Conservation (phyloP, 2,888 invertebrate genomes). For the Agrotis clavis region DNA sequence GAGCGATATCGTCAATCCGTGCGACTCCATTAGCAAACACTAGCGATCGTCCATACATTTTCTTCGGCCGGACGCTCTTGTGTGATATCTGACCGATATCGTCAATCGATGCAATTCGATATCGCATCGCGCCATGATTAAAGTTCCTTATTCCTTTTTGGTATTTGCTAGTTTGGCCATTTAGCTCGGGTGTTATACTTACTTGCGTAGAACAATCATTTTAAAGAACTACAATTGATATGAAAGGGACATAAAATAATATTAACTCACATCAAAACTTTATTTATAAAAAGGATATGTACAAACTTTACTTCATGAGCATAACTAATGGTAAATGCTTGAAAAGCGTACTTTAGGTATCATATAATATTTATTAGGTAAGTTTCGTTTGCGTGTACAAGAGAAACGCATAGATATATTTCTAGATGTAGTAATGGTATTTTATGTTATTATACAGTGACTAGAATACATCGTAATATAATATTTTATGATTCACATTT, state of each 20-base stretch:
- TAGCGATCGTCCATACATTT: too few species aligned
- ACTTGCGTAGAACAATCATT: neutral
- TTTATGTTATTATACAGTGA: conserved; percentile 30
- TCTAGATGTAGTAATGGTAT: conserved; percentile 27
- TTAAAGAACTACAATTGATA: neutral
- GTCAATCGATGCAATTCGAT: too few species aligned
- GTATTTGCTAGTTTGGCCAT: neutral
- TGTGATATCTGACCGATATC: too few species aligned
- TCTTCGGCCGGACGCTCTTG: too few species aligned
- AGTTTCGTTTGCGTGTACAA: conserved; percentile 68
- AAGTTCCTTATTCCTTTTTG: neutral
- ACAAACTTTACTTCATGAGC: conserved; percentile 67
- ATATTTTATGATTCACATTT: neutral
- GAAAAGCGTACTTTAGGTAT: conserved; percentile 28
- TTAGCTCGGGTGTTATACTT: too few species aligned
- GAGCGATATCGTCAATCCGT: too few species aligned
- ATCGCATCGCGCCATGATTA: too few species aligned
- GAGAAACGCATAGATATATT: conserved; percentile 68
- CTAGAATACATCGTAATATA: conserved; percentile 19
- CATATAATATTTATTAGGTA: conserved; percentile 22
- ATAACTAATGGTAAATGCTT: conserved; percentile 50
- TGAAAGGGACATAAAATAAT: conserved; percentile 15
- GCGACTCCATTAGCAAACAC: too few species aligned
- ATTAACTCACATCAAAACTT: conserved; percentile 64
- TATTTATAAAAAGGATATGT: conserved; percentile 75